Percentiles rank a stretch among this genome's conserved stretches.
Conservation (phyloP, 2,113 vertebrate genomes). For the Himantopus leucocephalus region DNA sequence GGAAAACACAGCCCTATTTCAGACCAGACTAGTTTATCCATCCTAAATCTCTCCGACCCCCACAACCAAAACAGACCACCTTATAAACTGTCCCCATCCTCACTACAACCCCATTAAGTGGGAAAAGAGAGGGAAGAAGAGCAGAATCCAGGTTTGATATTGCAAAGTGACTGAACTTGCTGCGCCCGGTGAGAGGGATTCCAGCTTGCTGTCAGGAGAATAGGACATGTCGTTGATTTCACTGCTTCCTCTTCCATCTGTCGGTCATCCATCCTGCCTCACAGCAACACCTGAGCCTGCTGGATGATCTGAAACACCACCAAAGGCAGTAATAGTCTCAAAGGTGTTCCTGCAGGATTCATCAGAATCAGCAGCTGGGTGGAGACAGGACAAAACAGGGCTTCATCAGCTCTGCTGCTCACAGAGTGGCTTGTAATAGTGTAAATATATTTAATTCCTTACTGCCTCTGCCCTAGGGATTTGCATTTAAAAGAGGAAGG, state of each 20-base stretch:
- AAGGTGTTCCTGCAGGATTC: not conserved
- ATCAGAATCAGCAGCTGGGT: not conserved
- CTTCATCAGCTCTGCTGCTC: not conserved
- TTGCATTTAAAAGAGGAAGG: constrained; percentile 20
- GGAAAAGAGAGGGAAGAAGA: not conserved
- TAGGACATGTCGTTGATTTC: not conserved
- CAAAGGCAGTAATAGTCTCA: not conserved
- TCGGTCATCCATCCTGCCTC: not conserved
- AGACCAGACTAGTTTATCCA: not conserved
- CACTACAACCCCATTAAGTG: not conserved
- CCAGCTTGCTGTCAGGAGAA: not conserved
- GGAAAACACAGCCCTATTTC: not conserved
- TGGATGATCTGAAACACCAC: not conserved
- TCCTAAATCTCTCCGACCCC: not conserved
- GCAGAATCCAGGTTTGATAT: not conserved
- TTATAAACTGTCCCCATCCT: not conserved
- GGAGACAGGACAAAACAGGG: not conserved
- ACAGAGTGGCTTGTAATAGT: not conserved
- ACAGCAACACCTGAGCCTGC: not conserved
- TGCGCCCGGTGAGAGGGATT: not conserved
- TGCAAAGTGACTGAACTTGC: not conserved
- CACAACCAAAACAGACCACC: not conserved
- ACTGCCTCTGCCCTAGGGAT: not conserved
- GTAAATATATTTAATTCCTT: constrained; percentile 15
- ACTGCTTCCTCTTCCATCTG: not conserved